Percentiles rank a stretch among this genome's conserved stretches.
Evolutionary conservation across 1,140 invertebrate genomes (phyloP).

Genomic region (Drosophila kanapiae): DNA sequence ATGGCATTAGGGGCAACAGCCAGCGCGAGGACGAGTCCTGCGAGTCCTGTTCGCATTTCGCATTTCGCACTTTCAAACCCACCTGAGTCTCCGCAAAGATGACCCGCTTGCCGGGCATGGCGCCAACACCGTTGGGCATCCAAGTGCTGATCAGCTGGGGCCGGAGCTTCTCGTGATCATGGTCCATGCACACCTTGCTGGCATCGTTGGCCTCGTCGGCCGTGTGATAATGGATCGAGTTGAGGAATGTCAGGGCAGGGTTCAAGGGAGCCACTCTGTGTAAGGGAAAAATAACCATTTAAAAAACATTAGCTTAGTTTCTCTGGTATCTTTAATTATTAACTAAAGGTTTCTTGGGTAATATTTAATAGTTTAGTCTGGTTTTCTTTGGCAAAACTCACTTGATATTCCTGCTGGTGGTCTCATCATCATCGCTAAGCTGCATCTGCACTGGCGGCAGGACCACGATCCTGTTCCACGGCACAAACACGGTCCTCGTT

Average conservation of each 20-base stretch:
- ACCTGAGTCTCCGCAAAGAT: conserved; percentile 96
- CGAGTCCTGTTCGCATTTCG: not conserved
- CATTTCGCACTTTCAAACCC: conserved; percentile 55
- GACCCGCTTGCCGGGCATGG: conserved; percentile 91
- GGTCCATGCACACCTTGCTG: conserved; percentile 91
- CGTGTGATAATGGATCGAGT: conserved; percentile 87
- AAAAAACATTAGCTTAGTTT: too few species aligned
- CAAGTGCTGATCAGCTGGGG: conserved; percentile 94
- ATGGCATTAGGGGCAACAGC: conserved; percentile 48
- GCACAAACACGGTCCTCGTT: conserved; percentile 95
- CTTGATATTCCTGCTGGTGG: conserved; percentile 86
- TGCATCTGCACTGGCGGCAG: conserved; percentile 94
- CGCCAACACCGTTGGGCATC: conserved; percentile 94
- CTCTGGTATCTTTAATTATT: too few species aligned
- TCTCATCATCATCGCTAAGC: conserved; percentile 90
- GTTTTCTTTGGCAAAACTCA: conserved; percentile 55
- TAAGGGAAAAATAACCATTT: not conserved
- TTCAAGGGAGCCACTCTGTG: conserved; percentile 84
- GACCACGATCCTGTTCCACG: conserved; percentile 98
- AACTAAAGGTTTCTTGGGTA: too few species aligned
- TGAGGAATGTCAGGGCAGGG: conserved; percentile 87
- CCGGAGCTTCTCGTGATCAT: conserved; percentile 92
- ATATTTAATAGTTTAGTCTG: too few species aligned
- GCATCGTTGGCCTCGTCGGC: conserved; percentile 85
- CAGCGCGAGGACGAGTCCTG: not conserved